Evolutionary conservation across 2,888 invertebrate species (phyloP), one percentile per base, ranked within the genome.

Genomic region (Balanococcus diminutus): DNA sequence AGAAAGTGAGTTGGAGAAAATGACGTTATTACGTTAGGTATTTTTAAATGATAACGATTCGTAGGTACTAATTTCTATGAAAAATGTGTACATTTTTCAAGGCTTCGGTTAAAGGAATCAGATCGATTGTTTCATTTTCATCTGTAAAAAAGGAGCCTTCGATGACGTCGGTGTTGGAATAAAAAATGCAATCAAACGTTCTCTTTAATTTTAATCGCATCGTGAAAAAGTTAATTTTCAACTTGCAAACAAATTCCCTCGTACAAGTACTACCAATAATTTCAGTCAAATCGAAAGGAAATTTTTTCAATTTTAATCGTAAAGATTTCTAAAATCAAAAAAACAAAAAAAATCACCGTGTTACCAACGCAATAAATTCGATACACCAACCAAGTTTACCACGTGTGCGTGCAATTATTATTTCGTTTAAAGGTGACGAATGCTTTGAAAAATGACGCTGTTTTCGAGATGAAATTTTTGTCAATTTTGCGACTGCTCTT

Each of bases 71-170:
- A n/a, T 16, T 46, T 16, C 4, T 46, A n/a, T 2, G n/a, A 3
- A 5, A 42, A 9, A 11, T 11, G 46, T n/a, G n/a, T 46, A 3
- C 3, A 46, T 46, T 46, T 88, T 89, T 88, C 88, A 93, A 96
- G 95, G 95, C 95, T 82, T 96, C 95, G 81, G 95, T 96, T 86
- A 95, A 95, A 91, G 95, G 95, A 3, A 95, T 96, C 88, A 93
- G 95, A 87, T 95, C 95, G 81, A 96, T 96, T 89, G 96, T 96
- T 32, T 95, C 95, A 46, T 96, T 96, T 90, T 93, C 86, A 81
- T 86, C 86, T 16, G 81, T 81, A 16, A 86, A 82, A 39, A 86
- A 86, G 61, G 86, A 86, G 19, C 81, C 86, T 28, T 81, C 86
- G 3, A 84, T 84, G 84, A 84, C 84, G 46, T 84, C 84, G 8